These are phyloP conservation scores for Ataeniobius toweri DNA, from an alignment of 2,797 vertebrate species.

Conservation along the genomic window DNA sequence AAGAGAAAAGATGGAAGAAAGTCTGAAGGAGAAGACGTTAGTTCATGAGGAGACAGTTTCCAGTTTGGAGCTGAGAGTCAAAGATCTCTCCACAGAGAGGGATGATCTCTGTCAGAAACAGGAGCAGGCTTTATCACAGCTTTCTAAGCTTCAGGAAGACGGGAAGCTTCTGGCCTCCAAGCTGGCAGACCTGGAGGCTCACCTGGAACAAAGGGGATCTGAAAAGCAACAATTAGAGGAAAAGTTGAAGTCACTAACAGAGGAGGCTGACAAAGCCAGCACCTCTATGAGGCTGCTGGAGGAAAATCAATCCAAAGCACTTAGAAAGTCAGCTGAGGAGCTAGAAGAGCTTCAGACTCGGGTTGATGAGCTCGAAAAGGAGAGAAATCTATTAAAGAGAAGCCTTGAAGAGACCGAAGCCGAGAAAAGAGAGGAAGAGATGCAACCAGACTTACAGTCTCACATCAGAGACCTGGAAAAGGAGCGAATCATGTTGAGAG, in stretches of 20 bases:
- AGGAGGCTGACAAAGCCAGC: conserved; percentile 68
- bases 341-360: conserved; percentile 75
- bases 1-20: conserved; percentile 63
- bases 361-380: conserved; percentile 67
- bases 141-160: conserved; percentile 70
- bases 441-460: conserved; percentile 76
- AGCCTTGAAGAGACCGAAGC: conserved; percentile 65
- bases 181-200: conserved; percentile 68
- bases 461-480: conserved; percentile 80
- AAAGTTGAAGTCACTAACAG: conserved; percentile 62
- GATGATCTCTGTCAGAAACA: conserved; percentile 73
- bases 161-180: conserved; percentile 61
- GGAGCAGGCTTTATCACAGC: conserved; percentile 68
- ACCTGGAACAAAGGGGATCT: conserved; percentile 69
- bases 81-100: conserved; percentile 70
- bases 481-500: conserved; percentile 81
- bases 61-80: conserved; percentile 72
- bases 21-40: conserved; percentile 62
- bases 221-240: conserved; percentile 76
- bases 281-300: conserved; percentile 71
- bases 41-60: conserved; percentile 59
- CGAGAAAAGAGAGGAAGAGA: conserved; percentile 61
- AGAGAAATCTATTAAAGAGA: conserved; percentile 76
- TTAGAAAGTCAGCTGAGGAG: conserved; percentile 63
- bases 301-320: conserved; percentile 57